Base-by-base conservation (phyloP, 2,113 vertebrate species). In the Mixornis gularis region DNA sequence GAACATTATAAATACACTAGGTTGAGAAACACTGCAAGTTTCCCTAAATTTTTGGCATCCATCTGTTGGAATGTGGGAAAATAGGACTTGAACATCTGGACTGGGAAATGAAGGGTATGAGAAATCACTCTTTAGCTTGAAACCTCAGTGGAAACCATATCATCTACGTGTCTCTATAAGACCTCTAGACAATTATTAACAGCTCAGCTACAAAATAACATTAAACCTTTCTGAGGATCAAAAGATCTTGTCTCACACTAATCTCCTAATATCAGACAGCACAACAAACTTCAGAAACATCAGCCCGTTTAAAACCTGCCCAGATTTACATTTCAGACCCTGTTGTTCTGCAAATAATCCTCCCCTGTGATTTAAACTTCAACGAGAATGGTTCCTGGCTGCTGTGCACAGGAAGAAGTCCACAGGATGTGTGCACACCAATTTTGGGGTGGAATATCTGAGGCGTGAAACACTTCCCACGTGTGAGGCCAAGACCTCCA, bases 261-360 rank as follows among this genome's bases (percentile, higher is more conserved):
- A 93, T 91, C 49, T 88, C 40, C 68, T 85, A 76, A 85, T 82
- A 93, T 82, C 74, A 79, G 66, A 55, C 46, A 77, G 38, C 3
- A 0, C 44, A 73, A 92, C 84, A 89, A 68, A 58, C 58, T 79
- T 77, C 38, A 87, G 58, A 87, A 85, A 76, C 24, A 70, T 60
- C 78, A 80, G 46, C 21, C 58, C 66, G 34, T 77, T 73, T 92
- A 89, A 96, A 95, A 94, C 55, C 78, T 32, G 29, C 77, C 81
- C 51, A 87, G 70, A 89, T 95, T 95, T 82, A 81, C 77, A 93
- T 95, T 94, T 82, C 87, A 89, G 55, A 86, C 48, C 64, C 78
- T 73, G 91, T 94, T 93, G 80, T 87, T 95, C 87, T 70, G 84
- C 89, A 92, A 25, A 87, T 94, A 90, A 92, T 85, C 93, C 70